Conservation (phyloP, 2,797 vertebrate species). For the Lithobates sylvaticus region DNA sequence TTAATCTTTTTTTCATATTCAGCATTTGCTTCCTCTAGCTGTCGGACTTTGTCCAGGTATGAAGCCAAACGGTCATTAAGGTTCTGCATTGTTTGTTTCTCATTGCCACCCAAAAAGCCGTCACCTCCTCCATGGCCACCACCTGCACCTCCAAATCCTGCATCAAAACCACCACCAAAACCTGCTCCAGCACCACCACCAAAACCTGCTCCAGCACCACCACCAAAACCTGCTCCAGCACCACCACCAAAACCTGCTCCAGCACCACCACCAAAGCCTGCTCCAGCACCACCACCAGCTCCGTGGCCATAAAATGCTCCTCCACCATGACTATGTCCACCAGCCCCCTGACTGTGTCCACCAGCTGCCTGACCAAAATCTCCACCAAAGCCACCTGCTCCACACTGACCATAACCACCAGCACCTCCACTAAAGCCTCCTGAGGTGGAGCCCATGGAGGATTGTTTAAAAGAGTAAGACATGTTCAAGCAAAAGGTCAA, state of each 20-base stretch:
- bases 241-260: conserved; percentile 5
- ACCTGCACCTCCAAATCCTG: conserved; percentile 16
- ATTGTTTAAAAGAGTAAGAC: background rate
- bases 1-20: conserved; percentile 80
- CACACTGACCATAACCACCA: background rate
- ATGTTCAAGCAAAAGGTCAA: background rate
- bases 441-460: background rate
- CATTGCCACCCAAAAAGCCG: conserved; percentile 65
- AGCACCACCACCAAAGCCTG: conserved; percentile 33
- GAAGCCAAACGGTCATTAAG: conserved; percentile 80
- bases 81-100: conserved; percentile 85
- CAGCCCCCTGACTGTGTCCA: too few species aligned
- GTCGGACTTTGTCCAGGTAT: conserved; percentile 81
- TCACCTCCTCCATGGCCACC: conserved; percentile 30
- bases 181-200: conserved; percentile 54
- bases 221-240: conserved; percentile 61
- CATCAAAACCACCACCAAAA: conserved; percentile 58
- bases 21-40: conserved; percentile 75
- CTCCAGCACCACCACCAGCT: background rate
- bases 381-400: background rate
- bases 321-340: too few species aligned
- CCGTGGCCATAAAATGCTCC: too few species aligned
- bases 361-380: background rate
- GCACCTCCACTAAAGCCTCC: background rate
- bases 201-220: too few species aligned